Conservation (phyloP, 2,888 invertebrate genomes). For the Hecatera dysodea region DNA sequence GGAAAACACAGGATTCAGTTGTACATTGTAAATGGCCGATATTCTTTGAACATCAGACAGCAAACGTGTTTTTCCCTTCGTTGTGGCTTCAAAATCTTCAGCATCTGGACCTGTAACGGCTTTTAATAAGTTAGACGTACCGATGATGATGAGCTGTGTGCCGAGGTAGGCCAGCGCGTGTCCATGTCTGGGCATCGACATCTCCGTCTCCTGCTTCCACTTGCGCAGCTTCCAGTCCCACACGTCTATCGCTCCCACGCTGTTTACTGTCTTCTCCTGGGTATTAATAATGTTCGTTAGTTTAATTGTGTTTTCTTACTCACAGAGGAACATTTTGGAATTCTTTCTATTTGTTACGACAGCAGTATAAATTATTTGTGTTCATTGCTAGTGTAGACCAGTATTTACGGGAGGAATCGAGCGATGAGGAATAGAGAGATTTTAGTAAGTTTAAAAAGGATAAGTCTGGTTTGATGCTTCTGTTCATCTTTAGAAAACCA, state of each 20-base stretch:
- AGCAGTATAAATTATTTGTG: not conserved
- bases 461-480: not conserved
- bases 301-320: not conserved
- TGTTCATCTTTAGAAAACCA: not conserved
- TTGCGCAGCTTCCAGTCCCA: slow-evolving; percentile 90
- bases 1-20: too few species aligned
- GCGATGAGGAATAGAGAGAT: too few species aligned
- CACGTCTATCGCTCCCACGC: slow-evolving; percentile 91
- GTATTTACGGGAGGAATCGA: too few species aligned
- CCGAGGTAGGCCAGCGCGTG: slow-evolving; percentile 92
- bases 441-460: too few species aligned
- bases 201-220: slow-evolving; percentile 91
- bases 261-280: slow-evolving; percentile 88
- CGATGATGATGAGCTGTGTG: slow-evolving; percentile 92
- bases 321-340: not conserved
- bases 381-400: too few species aligned
- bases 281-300: not conserved
- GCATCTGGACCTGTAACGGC: too few species aligned
- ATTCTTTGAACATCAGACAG: too few species aligned
- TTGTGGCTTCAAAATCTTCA: too few species aligned
- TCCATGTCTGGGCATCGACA: slow-evolving; percentile 92
- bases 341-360: not conserved
- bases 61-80: too few species aligned
- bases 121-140: slow-evolving; percentile 62
- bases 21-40: too few species aligned